A percentile compares a stretch with the other conserved stretches of the same genome.
Evolutionary conservation across 2,113 vertebrate species (phyloP).

Genomic region (Pycnonotus jocosus): DNA sequence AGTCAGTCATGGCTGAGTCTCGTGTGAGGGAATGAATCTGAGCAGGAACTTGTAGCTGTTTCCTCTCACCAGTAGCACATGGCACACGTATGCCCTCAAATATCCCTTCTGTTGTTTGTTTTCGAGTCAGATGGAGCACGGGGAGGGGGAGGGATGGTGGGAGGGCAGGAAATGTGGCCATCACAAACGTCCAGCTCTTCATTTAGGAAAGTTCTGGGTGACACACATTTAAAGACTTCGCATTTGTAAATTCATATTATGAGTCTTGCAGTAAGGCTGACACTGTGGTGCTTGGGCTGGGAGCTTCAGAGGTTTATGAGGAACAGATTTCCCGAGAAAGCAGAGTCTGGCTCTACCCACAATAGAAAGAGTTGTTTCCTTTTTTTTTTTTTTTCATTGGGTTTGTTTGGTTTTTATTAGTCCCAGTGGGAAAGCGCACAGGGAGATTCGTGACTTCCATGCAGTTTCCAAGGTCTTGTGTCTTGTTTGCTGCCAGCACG

Average conservation of each 20-base stretch:
- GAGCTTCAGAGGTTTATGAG: background rate
- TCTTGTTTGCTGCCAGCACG: background rate
- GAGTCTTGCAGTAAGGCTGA: background rate
- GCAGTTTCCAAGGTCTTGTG: slow-evolving; percentile 16
- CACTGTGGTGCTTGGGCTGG: background rate
- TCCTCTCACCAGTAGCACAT: background rate
- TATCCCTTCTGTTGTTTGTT: background rate
- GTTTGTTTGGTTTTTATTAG: slow-evolving; percentile 24
- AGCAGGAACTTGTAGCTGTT: background rate
- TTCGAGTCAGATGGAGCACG: background rate
- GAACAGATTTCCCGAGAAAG: slow-evolving; percentile 29
- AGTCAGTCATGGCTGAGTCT: background rate
- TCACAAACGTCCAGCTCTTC: background rate
- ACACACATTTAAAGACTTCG: background rate
- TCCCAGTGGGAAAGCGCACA: background rate
- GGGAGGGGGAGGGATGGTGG: background rate
- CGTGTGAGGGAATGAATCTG: background rate
- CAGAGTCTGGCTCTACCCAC: background rate
- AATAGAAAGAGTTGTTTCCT: background rate
- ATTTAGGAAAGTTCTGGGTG: background rate
- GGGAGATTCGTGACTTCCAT: slow-evolving; percentile 21
- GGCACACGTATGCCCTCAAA: accelerated
- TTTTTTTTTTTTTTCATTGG: background rate
- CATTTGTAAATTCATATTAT: background rate
- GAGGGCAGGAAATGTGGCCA: background rate